These are phyloP conservation scores for Artibeus jamaicensis DNA, from an alignment of 2,797 vertebrate species.

Conservation along the genomic window DNA sequence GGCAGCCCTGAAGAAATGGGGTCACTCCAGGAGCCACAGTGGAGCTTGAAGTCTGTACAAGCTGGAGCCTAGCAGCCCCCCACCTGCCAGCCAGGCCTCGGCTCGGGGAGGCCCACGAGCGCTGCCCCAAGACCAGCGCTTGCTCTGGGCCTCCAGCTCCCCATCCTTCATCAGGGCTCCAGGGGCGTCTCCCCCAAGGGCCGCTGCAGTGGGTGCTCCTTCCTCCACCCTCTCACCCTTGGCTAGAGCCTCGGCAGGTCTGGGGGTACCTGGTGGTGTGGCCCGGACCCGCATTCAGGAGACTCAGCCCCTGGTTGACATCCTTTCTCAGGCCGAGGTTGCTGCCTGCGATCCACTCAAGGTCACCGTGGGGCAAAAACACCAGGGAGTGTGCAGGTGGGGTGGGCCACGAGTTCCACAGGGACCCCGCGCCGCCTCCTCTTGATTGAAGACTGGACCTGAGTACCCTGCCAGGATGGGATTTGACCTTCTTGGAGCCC, in stretches of 20 bases:
- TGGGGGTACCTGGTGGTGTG: neutral
- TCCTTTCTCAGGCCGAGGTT: neutral
- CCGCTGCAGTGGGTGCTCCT: accelerated
- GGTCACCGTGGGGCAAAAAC: neutral
- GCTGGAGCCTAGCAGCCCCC: neutral
- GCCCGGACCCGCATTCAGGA: neutral
- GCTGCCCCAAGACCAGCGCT: accelerated
- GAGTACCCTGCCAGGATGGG: accelerated
- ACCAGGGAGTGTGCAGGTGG: neutral
- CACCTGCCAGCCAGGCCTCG: neutral
- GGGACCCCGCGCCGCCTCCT: neutral
- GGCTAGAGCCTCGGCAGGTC: neutral
- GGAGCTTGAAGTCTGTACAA: neutral
- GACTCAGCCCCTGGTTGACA: neutral
- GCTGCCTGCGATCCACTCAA: accelerated
- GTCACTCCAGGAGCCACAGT: accelerated
- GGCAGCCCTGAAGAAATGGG: too few relatives aligned
- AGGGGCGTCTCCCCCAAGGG: neutral
- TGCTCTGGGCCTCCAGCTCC: neutral
- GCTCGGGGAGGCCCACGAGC: too few relatives aligned
- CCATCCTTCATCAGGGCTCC: accelerated
- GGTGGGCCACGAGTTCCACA: accelerated
- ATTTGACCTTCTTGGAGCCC: accelerated
- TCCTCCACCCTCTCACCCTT: neutral
- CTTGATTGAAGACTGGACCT: neutral